These are phyloP conservation scores for Micropoecilia bifurca DNA, from an alignment of 2,797 vertebrate genomes.

Conservation along the genomic window DNA sequence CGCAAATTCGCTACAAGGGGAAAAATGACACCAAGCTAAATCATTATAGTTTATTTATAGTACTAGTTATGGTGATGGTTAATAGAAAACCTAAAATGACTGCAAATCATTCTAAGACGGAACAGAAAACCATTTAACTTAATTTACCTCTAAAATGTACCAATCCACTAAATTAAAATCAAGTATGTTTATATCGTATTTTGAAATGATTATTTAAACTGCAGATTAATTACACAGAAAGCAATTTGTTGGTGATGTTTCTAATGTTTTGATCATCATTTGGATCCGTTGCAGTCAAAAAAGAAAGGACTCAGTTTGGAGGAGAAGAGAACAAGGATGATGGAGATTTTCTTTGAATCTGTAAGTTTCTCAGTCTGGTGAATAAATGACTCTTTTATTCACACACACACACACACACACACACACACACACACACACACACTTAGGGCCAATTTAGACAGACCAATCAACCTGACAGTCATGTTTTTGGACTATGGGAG, in stretches of 20 bases:
- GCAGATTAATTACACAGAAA: neutral
- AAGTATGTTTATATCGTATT: neutral
- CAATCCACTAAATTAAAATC: neutral
- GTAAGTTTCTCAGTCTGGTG: slow-evolving; percentile 74
- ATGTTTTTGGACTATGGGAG: too few species aligned
- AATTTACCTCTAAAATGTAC: neutral
- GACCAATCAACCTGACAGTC: too few species aligned
- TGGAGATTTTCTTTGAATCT: slow-evolving; percentile 98
- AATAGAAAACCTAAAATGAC: neutral
- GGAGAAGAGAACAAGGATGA: slow-evolving; percentile 96
- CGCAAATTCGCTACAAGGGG: neutral
- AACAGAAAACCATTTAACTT: neutral
- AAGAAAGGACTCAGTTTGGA: slow-evolving; percentile 95
- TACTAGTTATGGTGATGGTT: neutral
- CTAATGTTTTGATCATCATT: neutral
- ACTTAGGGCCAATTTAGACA: too few species aligned
- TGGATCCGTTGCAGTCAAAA: slow-evolving; percentile 86
- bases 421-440: too few species aligned
- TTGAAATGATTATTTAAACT: neutral
- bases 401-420: too few species aligned
- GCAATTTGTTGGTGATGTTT: neutral
- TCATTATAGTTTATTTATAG: neutral
- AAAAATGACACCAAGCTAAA: neutral
- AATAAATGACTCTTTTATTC: too few species aligned
- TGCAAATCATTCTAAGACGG: neutral